Base-by-base conservation (phyloP, 2,888 invertebrate genomes). In the Stenoptilia bipunctidactyla region DNA sequence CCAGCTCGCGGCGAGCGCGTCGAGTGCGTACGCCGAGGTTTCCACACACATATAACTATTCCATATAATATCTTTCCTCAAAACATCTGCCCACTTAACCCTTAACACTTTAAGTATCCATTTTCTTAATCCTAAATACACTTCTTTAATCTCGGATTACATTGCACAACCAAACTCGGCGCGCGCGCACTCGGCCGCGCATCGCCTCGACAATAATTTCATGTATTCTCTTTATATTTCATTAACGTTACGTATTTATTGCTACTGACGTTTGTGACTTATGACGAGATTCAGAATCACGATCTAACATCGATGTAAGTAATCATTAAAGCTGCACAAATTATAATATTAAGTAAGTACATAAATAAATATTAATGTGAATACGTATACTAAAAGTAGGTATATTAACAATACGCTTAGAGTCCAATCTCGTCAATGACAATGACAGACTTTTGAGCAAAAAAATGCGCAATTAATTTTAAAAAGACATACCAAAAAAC, bases 201-300 rank as follows among this genome's bases (percentile, higher is more conserved):
- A 27, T 40, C 15, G 42, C 38, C 27, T 42, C 40, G 45, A 39
- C n/a, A n/a, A n/a, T n/a, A n/a, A n/a, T n/a, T n/a, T n/a, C n/a
- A n/a, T n/a, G n/a, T n/a, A n/a, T 41, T 40, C 37, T 38, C 50
- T 46, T 47, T 69, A 70, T 54, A 66, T 73, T 70, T 30, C 12
- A 20, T 8, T 20, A n/a, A 74, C 56, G 68, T 64, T 66, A 72
- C 66, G 63, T 67, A 30, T 8, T 30, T 75, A 80, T 79, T 77
- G 76, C 82, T 83, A 80, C 80, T 76, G 73, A 77, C 73, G 56
- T 73, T 82, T 83, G 83, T 82, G 82, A 83, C 82, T 79, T 80
- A 80, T 76, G 77, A 82, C 82, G 80, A 82, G 83, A 83, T 82
- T 82, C 82, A 74, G 76, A 82, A 83, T 80, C 82, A 82, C 82